These are phyloP conservation scores for Ia io DNA, from an alignment of 2,113 vertebrate genomes.

Conservation along the genomic window DNA sequence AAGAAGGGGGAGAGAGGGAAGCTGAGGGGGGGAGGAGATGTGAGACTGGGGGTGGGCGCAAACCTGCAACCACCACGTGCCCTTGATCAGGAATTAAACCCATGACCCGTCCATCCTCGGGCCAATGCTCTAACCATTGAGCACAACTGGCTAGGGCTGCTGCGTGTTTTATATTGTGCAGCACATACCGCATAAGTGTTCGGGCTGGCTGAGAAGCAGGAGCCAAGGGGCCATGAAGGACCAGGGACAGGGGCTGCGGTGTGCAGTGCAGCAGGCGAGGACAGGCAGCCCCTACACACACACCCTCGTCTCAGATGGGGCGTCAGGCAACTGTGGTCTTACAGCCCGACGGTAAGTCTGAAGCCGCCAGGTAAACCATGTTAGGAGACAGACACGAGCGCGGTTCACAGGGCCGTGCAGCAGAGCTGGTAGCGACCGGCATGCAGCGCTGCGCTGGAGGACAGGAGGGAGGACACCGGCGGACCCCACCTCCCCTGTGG, in stretches of 20 bases:
- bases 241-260: background rate
- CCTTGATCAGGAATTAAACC: no score
- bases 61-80: no score
- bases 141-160: no score
- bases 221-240: background rate
- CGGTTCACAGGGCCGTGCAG: background rate
- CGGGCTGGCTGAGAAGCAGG: background rate
- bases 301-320: background rate
- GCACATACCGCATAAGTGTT: background rate
- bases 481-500: no score
- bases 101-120: no score
- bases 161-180: no score
- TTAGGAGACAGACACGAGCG: background rate
- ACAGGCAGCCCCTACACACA: accelerated
- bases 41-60: no score
- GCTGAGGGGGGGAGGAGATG: no score
- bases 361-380: background rate
- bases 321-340: background rate
- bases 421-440: background rate
- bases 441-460: accelerated
- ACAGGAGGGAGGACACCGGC: background rate
- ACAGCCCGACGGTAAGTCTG: background rate
- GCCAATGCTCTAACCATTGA: no score
- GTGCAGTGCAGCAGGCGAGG: background rate
- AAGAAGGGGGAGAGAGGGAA: no score